Evolutionary conservation across 1,140 invertebrate species (phyloP).

Genomic region (Trachelipus rathkii): DNA sequence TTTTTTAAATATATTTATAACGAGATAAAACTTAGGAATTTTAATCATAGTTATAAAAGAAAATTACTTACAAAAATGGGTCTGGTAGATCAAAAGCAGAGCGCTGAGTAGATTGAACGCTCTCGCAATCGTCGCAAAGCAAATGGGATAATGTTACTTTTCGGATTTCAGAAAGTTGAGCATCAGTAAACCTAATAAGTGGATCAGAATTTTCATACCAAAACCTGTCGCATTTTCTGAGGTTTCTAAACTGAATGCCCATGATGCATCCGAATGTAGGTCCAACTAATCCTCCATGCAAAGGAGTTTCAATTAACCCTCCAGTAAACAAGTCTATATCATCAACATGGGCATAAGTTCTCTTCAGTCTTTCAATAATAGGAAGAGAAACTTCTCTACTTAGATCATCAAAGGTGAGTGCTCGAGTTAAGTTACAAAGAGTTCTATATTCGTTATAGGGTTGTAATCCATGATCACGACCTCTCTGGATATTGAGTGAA

Average conservation of each 20-base stretch:
- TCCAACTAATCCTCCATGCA: conserved; percentile 56
- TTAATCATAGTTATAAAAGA: not conserved
- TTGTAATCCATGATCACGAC: conserved; percentile 60
- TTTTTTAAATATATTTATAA: too few relatives aligned
- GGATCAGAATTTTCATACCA: conserved; percentile 65
- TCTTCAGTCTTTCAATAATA: conserved; percentile 51
- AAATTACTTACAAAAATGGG: conserved; percentile 54
- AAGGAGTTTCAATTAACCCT: conserved; percentile 55
- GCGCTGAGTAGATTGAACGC: conserved; percentile 76
- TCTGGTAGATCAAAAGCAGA: conserved; percentile 79
- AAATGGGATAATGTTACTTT: conserved; percentile 85
- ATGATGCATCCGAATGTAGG: conserved; percentile 60
- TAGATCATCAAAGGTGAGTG: conserved; percentile 70
- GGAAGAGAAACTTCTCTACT: conserved; percentile 55
- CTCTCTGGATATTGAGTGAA: conserved; percentile 81
- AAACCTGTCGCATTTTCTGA: conserved; percentile 84
- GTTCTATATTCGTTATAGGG: conserved; percentile 62
- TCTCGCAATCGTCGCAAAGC: conserved; percentile 88
- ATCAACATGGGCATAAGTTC: conserved; percentile 55
- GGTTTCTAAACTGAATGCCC: conserved; percentile 57
- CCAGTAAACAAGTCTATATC: conserved; percentile 55
- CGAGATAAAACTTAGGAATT: too few relatives aligned
- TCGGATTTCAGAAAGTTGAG: conserved; percentile 87
- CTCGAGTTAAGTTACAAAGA: conserved; percentile 58
- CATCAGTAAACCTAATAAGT: conserved; percentile 56